Conservation (phyloP, 1,140 invertebrate genomes). For the Drosophila baimaii region DNA sequence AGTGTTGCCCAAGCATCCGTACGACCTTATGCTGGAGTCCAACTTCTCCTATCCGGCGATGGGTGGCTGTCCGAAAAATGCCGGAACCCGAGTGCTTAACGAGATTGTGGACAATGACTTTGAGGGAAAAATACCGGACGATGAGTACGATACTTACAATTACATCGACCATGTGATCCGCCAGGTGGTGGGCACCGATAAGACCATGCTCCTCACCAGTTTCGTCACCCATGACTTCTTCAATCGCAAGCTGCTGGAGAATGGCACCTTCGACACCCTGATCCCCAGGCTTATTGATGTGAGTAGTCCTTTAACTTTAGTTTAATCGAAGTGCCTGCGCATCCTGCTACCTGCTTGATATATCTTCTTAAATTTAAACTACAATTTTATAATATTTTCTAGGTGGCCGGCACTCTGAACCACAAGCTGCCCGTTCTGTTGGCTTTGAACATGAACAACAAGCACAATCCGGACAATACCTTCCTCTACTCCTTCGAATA, state of each 20-base stretch:
- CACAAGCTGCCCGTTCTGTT: conserved; percentile 79
- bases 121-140: conserved; percentile 77
- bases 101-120: conserved; percentile 82
- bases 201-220: conserved; percentile 78
- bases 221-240: conserved; percentile 83
- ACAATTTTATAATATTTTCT: neutral
- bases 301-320: conserved; percentile 17
- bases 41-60: conserved; percentile 80
- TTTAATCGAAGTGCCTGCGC: too few species aligned
- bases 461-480: conserved; percentile 76
- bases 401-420: conserved; percentile 80
- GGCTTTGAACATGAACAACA: conserved; percentile 82
- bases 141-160: conserved; percentile 72
- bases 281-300: conserved; percentile 79
- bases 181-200: conserved; percentile 77
- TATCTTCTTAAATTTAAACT: neutral
- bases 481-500: conserved; percentile 83
- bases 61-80: conserved; percentile 80
- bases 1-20: conserved; percentile 77
- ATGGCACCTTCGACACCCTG: conserved; percentile 75
- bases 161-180: conserved; percentile 79
- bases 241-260: conserved; percentile 74
- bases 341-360: too few species aligned
- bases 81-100: conserved; percentile 73
- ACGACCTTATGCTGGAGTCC: conserved; percentile 76